A percentile compares a stretch with the other conserved stretches of the same genome.
Conservation (phyloP, 2,888 invertebrate species). For the Bombylius major region DNA sequence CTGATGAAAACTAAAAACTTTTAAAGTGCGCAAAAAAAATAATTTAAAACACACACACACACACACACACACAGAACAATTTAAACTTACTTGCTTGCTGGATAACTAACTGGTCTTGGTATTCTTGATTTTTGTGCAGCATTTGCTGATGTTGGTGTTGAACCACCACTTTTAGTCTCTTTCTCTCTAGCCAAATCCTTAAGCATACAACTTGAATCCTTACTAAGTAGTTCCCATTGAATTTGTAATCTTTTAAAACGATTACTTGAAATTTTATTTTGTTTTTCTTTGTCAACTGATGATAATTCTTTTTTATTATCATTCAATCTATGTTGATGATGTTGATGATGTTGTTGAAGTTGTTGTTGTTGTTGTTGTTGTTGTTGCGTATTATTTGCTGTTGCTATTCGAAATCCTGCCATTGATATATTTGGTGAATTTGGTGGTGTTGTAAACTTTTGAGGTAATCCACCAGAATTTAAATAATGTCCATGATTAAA, state of each 20-base stretch:
- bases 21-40: too few relatives aligned
- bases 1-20: too few relatives aligned
- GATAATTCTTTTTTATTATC: conserved; percentile 11
- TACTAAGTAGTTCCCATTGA: conserved; percentile 37
- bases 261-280: conserved; percentile 35
- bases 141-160: conserved; percentile 33
- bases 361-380: too few relatives aligned
- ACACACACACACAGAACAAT: too few relatives aligned
- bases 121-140: conserved; percentile 32
- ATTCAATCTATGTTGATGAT: not conserved
- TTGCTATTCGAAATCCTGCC: conserved; percentile 22
- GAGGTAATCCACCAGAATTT: conserved; percentile 13
- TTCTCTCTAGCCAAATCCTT: conserved; percentile 32
- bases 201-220: conserved; percentile 32
- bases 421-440: conserved; percentile 64
- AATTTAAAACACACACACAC: too few relatives aligned
- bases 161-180: conserved; percentile 35
- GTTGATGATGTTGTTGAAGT: not conserved
- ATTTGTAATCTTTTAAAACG: conserved; percentile 37
- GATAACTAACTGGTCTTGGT: conserved; percentile 37
- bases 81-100: conserved; percentile 30
- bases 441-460: conserved; percentile 49
- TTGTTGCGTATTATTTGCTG: conserved; percentile 7
- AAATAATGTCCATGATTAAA: conserved; percentile 16
- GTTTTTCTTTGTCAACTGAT: conserved; percentile 21